Base-by-base conservation (phyloP, 1,140 invertebrate genomes). In the Drosophila bocqueti region DNA sequence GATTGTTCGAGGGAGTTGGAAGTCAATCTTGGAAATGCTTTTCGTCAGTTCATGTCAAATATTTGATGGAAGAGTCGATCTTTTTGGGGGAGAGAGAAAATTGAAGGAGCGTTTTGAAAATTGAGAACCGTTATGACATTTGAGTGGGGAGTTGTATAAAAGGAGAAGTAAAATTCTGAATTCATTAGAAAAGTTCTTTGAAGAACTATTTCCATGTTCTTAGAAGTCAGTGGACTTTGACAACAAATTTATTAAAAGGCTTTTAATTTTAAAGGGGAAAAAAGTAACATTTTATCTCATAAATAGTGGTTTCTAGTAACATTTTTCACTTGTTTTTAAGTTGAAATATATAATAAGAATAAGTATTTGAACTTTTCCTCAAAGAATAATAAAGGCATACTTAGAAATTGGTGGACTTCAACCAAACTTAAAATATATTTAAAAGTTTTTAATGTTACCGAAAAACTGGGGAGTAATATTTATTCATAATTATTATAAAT, bases 1-100 rank as follows among this genome's bases (percentile, higher is more conserved):
- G 75, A 69, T 69, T 75, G 72, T 75, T 46, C 42, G 58, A 75
- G 72, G 66, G 58, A 73, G 68, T 52, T 74, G 50, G 43, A 46
- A 49, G 71, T 76, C 57, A 74, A 73, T 61, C 49, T 77, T 68
- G 63, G 24, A 65, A 65, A 59, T 52, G 61, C 67, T 52, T 73
- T 72, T 60, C 69, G 54, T 73, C 69, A 73, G 68, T 72, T 73
- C 67, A 52, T 73, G 69, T 73, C 69, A 72, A 73, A 73, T 73
- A 72, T 73, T 60, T 60, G 67, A 73, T 73, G 67, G 67, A 73
- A 52, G 67, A 73, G 43, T 73, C 67, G 67, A 73, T 72, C 50
- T 26, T 24, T 38, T 38, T 38, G 31, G 49, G 47, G n/a, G 24
- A 43, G 9, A 42, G 40, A 42, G 40, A 42, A n/a, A 29, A 40